These are phyloP conservation scores for Sesamia nonagrioides DNA, from an alignment of 1,140 invertebrate species.

Conservation along the genomic window DNA sequence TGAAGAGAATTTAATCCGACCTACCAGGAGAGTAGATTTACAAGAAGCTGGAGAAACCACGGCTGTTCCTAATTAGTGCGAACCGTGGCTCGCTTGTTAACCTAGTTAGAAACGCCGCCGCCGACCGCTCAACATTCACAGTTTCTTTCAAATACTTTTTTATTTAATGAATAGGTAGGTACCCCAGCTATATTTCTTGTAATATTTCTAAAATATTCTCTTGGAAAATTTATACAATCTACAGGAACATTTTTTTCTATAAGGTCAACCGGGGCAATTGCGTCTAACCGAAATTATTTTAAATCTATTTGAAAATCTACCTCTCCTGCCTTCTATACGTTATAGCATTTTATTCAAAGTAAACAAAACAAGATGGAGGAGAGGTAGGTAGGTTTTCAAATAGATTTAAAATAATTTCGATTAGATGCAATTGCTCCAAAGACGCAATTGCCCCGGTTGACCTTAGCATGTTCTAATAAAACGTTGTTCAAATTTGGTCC, in stretches of 20 bases:
- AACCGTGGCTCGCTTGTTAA: conserved; percentile 57
- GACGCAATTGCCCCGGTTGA: too few relatives aligned
- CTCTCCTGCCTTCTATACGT: too few relatives aligned
- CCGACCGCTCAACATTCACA: conserved; percentile 33
- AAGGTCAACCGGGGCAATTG: too few relatives aligned
- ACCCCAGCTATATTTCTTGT: conserved; percentile 8
- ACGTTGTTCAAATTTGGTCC: neutral
- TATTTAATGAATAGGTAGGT: conserved; percentile 54
- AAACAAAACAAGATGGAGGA: too few relatives aligned
- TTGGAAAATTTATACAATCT: conserved; percentile 4
- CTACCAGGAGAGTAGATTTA: conserved; percentile 48
- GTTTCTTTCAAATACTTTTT: conserved; percentile 58
- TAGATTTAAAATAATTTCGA: too few relatives aligned
- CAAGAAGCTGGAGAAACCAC: conserved; percentile 51
- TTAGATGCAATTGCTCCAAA: too few relatives aligned
- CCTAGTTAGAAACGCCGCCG: conserved; percentile 57
- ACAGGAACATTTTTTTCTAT: neutral
- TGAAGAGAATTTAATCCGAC: conserved; percentile 41
- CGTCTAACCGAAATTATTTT: too few relatives aligned
- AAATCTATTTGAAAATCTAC: too few relatives aligned
- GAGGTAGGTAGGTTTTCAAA: too few relatives aligned
- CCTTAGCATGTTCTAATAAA: conserved; percentile 3
- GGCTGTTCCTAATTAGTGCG: conserved; percentile 58
- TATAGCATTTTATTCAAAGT: too few relatives aligned
- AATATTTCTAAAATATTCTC: conserved; percentile 20